Conservation (phyloP, 2,797 vertebrate species). For the Sphenopsis melanotis region DNA sequence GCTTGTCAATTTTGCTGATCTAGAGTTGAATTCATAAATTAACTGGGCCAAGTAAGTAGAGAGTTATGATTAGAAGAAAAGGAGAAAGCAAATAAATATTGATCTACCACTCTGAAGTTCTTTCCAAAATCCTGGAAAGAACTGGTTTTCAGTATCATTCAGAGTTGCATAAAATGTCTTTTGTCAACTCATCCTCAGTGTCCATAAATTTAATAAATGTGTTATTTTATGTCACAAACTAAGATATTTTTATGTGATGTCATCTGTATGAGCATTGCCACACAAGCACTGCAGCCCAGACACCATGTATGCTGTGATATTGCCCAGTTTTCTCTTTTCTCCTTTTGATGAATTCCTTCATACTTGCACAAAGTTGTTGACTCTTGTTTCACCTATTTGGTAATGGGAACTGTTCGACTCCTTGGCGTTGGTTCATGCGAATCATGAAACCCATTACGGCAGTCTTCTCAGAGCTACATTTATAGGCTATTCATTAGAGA, state of each 20-base stretch:
- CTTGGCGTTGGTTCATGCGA: background rate
- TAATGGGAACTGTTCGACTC: background rate
- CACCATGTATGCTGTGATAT: background rate
- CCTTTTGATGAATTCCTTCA: background rate
- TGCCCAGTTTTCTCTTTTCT: background rate
- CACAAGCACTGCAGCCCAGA: background rate
- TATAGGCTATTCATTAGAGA: background rate
- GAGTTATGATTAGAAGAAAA: conserved; percentile 72
- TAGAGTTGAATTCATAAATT: conserved; percentile 78
- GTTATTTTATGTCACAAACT: background rate
- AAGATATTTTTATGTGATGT: background rate
- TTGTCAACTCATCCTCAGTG: background rate
- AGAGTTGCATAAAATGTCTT: background rate
- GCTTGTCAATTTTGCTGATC: conserved; percentile 75
- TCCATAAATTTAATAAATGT: background rate
- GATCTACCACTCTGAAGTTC: conserved; percentile 50
- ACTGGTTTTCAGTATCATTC: background rate
- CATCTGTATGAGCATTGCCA: background rate
- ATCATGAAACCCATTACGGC: background rate
- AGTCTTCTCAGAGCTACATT: background rate
- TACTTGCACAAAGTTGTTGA: background rate
- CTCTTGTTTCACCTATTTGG: background rate
- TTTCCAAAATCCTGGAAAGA: conserved; percentile 26
- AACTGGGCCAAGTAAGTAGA: conserved; percentile 70
- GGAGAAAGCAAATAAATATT: conserved; percentile 73